Evolutionary conservation across 2,888 invertebrate species (phyloP), one percentile per base, ranked within the genome.

Genomic region (Cenopis cana): DNA sequence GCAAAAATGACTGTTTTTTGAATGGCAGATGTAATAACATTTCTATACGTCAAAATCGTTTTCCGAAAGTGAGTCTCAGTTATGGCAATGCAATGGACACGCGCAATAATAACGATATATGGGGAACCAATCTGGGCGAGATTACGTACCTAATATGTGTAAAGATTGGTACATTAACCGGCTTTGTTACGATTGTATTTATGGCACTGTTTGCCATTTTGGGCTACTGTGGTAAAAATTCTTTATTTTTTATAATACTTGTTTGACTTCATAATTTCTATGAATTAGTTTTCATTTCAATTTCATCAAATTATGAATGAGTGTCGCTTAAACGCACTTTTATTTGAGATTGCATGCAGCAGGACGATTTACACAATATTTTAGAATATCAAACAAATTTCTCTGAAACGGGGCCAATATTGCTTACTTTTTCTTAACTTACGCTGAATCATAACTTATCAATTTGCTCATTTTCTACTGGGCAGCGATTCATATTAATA

Each of bases 81-180:
- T 18, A 4, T 14, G 8, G 14, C 41, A 24, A 54, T 18, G 60
- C 14, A 67, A 67, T 67, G 71, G 61, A 50, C 36, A 71, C 56
- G 29, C n/a, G 65, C 60, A 67, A 56, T 61, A 71, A 71, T 67
- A 61, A 67, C 36, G 67, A 71, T 71, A 56, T 66, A 71, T 71
- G 66, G 56, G 38, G 55, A 71, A 71, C 66, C 71, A 71, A 71
- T 71, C 71, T 38, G 67, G 38, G 36, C 66, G 29, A 67, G 71
- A 71, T 71, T 71, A 71, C 71, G 67, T 56, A 56, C 55, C 55
- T 71, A 71, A 67, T 67, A 50, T 55, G 55, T 71, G 71, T 61
- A 71, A 67, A 71, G 60, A 67, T 71, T 71, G 67, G 61, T 67
- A 67, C 67, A 61, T 67, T 71, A 67, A 46, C 66, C 66, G 33